Evolutionary conservation across 2,113 vertebrate species (phyloP), one percentile per base, ranked within the genome.

Genomic region (Connochaetes taurinus): DNA sequence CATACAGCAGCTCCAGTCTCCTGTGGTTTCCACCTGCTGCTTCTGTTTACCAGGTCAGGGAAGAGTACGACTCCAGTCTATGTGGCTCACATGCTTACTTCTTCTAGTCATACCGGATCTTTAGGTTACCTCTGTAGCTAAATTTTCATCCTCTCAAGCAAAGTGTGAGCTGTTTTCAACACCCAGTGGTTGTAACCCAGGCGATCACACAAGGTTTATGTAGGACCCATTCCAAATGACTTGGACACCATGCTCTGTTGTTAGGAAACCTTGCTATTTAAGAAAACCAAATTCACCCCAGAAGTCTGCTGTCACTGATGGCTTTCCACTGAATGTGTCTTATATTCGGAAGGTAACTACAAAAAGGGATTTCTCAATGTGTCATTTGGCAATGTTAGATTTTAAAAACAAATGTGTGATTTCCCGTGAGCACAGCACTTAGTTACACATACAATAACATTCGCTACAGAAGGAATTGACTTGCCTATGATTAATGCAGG

Each of bases 281-380:
- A 64, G n/a, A 96, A 94, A 76, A 33, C 76, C 7, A 33, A 3
- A 50, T 82, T 95, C 33, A 40, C 21, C 33, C 50, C 53, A 57
- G n/a, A 89, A 47, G 21, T 88, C n/a, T 67, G 23, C 16, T 60
- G 0, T 52, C 71, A 40, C 8, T 47, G 33, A 36, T 50, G 25
- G 17, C 19, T 29, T 92, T 64, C 60, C 13, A 12, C 6, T 17
- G 14, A 91, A 21, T 43, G 0, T 90, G 40, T 47, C 78, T 89
- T 85, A 43, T 64, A 6, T 87, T 62, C 47, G 47, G 74, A 95
- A 85, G 29, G 45, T 80, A 52, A 80, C 64, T 92, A 52, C 14
- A 40, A 27, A 90, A 86, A 88, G 89, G 45, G 25, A 78, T 21
- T 67, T 94, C 36, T 90, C 80, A 92, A 17, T 55, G 25, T 33